Evolutionary conservation across 2,797 vertebrate species (phyloP).

Genomic region (Chloroceryle inda): DNA sequence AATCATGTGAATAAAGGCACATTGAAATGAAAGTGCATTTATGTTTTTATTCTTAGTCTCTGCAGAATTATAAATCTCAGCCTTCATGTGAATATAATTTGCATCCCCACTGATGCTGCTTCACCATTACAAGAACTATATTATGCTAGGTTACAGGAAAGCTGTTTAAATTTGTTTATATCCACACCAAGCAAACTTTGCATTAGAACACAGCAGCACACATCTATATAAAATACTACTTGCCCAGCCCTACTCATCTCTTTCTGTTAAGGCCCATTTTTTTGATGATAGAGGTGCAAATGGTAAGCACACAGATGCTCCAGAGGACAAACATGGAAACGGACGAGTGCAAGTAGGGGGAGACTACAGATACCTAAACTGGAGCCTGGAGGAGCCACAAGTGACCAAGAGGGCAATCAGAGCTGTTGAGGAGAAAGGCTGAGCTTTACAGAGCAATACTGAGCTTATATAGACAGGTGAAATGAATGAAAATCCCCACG

Average conservation of each 20-base stretch:
- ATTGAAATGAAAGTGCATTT: constrained; percentile 48
- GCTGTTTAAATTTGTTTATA: constrained; percentile 2
- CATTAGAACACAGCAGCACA: background rate
- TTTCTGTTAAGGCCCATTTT: background rate
- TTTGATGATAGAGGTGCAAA: background rate
- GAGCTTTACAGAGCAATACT: background rate
- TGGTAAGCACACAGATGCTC: background rate
- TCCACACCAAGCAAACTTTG: background rate
- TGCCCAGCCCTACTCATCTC: background rate
- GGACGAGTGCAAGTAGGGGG: background rate
- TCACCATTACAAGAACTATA: background rate
- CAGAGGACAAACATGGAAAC: background rate
- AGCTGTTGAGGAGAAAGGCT: background rate
- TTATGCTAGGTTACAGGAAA: background rate
- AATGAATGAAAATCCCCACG: background rate
- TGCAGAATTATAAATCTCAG: constrained; percentile 59
- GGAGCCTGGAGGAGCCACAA: background rate
- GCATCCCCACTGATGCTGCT: background rate
- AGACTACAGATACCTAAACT: background rate
- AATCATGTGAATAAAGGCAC: constrained; percentile 46
- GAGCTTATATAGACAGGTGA: background rate
- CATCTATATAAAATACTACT: background rate
- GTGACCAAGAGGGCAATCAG: background rate
- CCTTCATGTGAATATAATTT: background rate
- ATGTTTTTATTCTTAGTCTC: constrained; percentile 57